Conservation (phyloP, 2,113 vertebrate genomes). For the human region GRCh38 chr12:79029501-79030000, state of each 20-base stretch:
- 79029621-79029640: slow-evolving; percentile 69
- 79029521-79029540: slow-evolving; percentile 61
- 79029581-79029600: slow-evolving; percentile 79
- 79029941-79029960: slow-evolving; percentile 22
- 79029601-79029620: slow-evolving; percentile 69
- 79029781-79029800: slow-evolving; percentile 58
- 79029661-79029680: slow-evolving; percentile 61
- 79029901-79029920: slow-evolving; percentile 65
- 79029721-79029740: slow-evolving; percentile 63
- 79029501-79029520: slow-evolving; percentile 43
- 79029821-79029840: slow-evolving; percentile 59
- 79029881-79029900: slow-evolving; percentile 45
- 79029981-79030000: slow-evolving; percentile 45
- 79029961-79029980: slow-evolving; percentile 44
- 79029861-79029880: neutral
- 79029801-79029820: slow-evolving; percentile 51
- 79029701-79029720: slow-evolving; percentile 73
- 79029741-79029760: slow-evolving; percentile 67
- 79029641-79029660: slow-evolving; percentile 73
- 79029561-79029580: slow-evolving; percentile 75
- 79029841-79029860: slow-evolving; percentile 52
- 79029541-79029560: slow-evolving; percentile 51
- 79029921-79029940: slow-evolving; percentile 46
- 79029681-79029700: slow-evolving; percentile 70
- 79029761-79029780: slow-evolving; percentile 75